phyloP scores from a whole-genome alignment of 1,140 invertebrate species.

The Cydia pomonella region DNA sequence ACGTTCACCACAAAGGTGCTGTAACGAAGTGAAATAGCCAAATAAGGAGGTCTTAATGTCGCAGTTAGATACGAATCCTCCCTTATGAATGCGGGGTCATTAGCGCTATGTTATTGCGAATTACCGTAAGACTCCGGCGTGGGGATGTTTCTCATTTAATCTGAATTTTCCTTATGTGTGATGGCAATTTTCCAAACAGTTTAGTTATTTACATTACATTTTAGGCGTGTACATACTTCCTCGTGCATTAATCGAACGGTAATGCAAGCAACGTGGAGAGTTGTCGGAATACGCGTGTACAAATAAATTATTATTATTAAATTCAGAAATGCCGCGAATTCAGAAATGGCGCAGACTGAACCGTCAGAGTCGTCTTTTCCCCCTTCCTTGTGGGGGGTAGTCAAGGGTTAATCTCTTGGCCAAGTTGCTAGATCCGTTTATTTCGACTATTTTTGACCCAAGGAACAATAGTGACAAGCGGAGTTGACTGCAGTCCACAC shows the following conservation, averaged over 20 bases:
- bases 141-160: constrained; percentile 48
- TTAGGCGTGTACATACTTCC: constrained; percentile 44
- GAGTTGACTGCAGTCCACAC: no score
- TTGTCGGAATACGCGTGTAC: neutral
- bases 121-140: constrained; percentile 55
- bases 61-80: constrained; percentile 73
- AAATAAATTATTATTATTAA: neutral
- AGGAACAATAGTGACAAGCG: no score
- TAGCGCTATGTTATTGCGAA: constrained; percentile 75
- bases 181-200: constrained; percentile 52
- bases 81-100: constrained; percentile 72
- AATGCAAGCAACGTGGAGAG: neutral
- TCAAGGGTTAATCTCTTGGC: no score
- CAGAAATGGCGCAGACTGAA: no score
- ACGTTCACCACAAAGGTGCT: constrained; percentile 52
- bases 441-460: no score
- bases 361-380: no score
- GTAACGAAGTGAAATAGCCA: constrained; percentile 75
- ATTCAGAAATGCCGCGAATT: no score
- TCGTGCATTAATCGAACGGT: constrained; percentile 39
- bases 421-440: no score
- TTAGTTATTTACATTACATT: constrained; percentile 48
- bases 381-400: no score
- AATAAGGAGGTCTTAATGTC: constrained; percentile 77
- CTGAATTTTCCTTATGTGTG: constrained; percentile 59